Evolutionary conservation across 2,888 invertebrate genomes (phyloP), one percentile per base, ranked within the genome.

Genomic region (Andrena bicolor): DNA sequence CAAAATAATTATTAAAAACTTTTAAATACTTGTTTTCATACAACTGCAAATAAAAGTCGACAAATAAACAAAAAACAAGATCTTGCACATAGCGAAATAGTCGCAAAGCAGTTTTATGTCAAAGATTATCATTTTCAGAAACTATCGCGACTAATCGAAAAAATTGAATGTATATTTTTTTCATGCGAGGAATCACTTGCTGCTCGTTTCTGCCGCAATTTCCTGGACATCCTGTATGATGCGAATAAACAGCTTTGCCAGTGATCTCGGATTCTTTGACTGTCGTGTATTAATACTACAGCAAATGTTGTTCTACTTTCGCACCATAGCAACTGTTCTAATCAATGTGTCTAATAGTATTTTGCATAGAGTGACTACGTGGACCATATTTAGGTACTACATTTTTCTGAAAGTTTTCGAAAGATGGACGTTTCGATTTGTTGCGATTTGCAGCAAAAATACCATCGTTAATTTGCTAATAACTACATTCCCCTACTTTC

Each of bases 331-430:
- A 51, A 70, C 51, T 8, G 35, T 68, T 58, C n/a, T 58, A 26
- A 74, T 83, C 82, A 41, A 82, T 79, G 75, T 4, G 26, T 13
- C 16, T 16, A 4, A 28, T 58, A 60, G 58, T 58, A 58, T 28
- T 73, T 65, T 72, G 13, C 72, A 23, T 41, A 20, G 26, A 28
- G 28, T 61, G 16, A 2, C 49, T 30, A 35, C 51, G n/a, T 32
- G 10, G 6, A 8, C 23, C 23, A 20, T 1, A 49, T 2, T 53
- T 41, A 41, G 3, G 2, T 51, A 16, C 41, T 26, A 0, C 28
- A 53, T 13, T 2, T 49, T 48, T 7, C 23, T 1, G 8, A 23
- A 7, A 41, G 16, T 58, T 49, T 28, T n/a, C 16, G 30, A 30
- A 16, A 16, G 4, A 58, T 8, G 20, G 8, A 28, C 26, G 30